Evolutionary conservation across 1,140 invertebrate species (phyloP), one percentile per base, ranked within the genome.

Genomic region (Callitettix versicolor): DNA sequence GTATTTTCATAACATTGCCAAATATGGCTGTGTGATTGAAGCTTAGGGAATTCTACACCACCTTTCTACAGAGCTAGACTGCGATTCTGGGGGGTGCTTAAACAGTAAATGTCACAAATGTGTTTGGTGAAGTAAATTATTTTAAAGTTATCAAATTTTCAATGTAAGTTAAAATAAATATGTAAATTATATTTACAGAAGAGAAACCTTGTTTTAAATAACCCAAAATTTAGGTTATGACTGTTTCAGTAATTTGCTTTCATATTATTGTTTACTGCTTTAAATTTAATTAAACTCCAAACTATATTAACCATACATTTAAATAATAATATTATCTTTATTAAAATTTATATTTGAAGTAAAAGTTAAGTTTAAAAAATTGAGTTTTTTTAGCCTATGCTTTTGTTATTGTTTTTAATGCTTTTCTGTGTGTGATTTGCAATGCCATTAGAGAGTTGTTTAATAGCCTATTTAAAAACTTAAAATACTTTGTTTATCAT

Each of bases 11-110:
- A 30, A 42, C 51, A 53, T 53, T 43, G 51, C 51, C 51, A 53
- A 53, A 53, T 53, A 53, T 42, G 51, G 51, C 51, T 42, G 51
- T 53, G 51, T 42, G 51, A 42, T 30, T 52, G 3, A 42, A 42
- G 21, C 22, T 21, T 40, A 22, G 14, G 51, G 51, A 53, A 53
- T 34, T 53, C 51, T 42, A 53, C 51, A 53, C 51, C 51, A 52
- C 26, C 26, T 30, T 30, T 30, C 26, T 30, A 30, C 26, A 30
- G 26, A 30, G 26, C 26, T 30, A 30, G 26, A 15, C 38, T 38
- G 9, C 24, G n/a, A n/a, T 36, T 36, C 30, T 38, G 26, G 21
- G 38, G 38, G 38, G 14, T 38, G 2, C 18, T 17, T 38, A 52
- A 36, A 38, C 21, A 52, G 50, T 36, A 24, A 36, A 50, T 33